Evolutionary conservation across 2,113 vertebrate species (phyloP), one percentile per base, ranked within the genome.

Genomic region (Aramus guarauna): DNA sequence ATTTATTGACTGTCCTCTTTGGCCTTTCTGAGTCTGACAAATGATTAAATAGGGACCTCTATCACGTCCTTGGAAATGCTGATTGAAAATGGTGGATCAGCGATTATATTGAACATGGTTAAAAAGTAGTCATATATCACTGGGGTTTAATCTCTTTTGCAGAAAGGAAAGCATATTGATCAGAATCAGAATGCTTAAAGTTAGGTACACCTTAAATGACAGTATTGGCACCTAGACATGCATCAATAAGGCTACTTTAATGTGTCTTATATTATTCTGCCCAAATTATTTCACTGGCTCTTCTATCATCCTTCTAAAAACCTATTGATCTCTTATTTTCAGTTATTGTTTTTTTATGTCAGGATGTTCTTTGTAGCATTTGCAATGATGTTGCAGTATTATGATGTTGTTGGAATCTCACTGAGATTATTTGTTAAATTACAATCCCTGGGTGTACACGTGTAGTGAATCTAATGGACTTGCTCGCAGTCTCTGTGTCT

Each of bases 121-220:
- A 85, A 93, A 96, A 94, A 77, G 45, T 68, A 87, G 62, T 85
- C 50, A 88, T 93, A 91, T 89, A 89, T 97, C 91, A 96, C 63
- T 47, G 15, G 15, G 21, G 15, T 81, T 97, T 96, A 95, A 96
- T 95, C 63, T 95, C 62, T 92, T 91, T 89, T 87, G 74, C 73
- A 96, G 90, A 94, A 89, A 96, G 50, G 63, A 88, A 62, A 79
- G 13, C 10, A 21, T 96, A 97, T 95, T 92, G 94, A 97, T 97
- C 77, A 96, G 90, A 94, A 94, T 89, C 81, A 94, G 75, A 96
- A 79, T 75, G 37, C 50, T 89, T 91, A 66, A 95, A 89, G 69
- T 94, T 92, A 87, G 91, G 58, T 52, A 67, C 64, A 74, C 87
- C 90, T 96, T 90, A 95, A 96, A 96, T 91, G 88, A 95, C 73